These are phyloP conservation scores for Trogon melanurus DNA, from an alignment of 2,113 vertebrate genomes.

Conservation along the genomic window DNA sequence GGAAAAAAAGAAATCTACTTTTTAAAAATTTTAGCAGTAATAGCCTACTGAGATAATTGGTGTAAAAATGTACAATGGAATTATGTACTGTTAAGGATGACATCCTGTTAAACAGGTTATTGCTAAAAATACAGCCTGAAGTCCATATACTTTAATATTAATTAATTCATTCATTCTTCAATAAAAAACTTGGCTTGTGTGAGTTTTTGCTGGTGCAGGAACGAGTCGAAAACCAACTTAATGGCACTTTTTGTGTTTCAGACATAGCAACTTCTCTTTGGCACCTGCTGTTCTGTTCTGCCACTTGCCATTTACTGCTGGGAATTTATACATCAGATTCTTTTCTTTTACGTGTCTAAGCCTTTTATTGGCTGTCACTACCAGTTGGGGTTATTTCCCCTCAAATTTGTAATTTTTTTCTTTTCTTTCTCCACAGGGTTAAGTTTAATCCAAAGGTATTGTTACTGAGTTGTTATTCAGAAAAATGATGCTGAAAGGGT, in stretches of 20 bases:
- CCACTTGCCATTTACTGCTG: constrained; percentile 26
- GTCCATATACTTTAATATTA: neutral
- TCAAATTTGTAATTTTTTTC: neutral
- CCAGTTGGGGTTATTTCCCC: neutral
- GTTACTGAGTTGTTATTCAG: neutral
- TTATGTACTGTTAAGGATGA: neutral
- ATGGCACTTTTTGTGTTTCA: constrained; percentile 15
- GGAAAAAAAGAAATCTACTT: neutral
- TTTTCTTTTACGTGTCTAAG: neutral
- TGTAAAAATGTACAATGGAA: neutral
- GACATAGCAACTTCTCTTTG: neutral
- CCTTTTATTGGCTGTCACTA: neutral
- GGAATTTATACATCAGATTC: neutral
- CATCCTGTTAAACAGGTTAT: constrained; percentile 8
- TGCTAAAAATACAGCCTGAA: neutral
- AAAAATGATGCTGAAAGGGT: neutral
- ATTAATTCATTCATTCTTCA: neutral
- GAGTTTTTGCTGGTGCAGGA: neutral
- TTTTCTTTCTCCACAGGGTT: neutral
- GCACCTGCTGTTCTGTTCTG: constrained; percentile 36
- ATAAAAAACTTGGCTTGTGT: neutral
- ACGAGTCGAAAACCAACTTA: neutral
- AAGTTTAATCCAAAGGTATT: neutral
- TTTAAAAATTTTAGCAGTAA: neutral
- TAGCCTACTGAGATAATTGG: neutral